Base-by-base conservation (phyloP, 2,113 vertebrate species). In the Bostrychus sinensis region DNA sequence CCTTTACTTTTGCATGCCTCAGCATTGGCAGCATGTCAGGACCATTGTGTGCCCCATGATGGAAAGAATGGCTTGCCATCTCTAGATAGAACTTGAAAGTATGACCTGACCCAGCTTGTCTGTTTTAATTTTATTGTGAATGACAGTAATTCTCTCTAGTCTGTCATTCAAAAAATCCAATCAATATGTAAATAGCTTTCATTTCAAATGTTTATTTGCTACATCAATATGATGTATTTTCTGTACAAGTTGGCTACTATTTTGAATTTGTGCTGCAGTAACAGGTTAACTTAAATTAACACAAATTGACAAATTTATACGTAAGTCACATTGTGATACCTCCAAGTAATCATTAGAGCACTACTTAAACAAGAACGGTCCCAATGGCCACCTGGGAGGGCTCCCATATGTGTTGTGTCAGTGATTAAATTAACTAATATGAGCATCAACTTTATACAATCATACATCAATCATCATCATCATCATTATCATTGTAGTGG, bases 1-100 rank as follows among this genome's bases (percentile, higher is more conserved):
- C 83, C 84, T 80, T 81, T 79, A 25, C 39, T 58, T 80, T n/a
- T 68, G 77, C 69, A 53, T 62, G 63, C 62, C 77, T 84, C 79
- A 80, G 77, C 82, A 65, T 67, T 62, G 62, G 56, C 63, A 63
- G 57, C 42, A 59, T 64, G 65, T 80, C 70, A 46, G 55, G 41
- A 56, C 56, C 41, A 36, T n/a, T 57, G 48, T 53, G 14, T 0
- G 6, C 26, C n/a, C 58, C 32, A 62, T 48, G 19, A 30, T 13
- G 50, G 19, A 16, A 38, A 23, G n/a, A 69, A 64, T 75, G 28
- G 68, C 25, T 38, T 54, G 14, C 45, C 17, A n/a, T 71, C 14
- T 41, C 38, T 54, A 12, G n/a, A 17, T 62, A 25, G 34, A 25
- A 62, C 14, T 0, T 32, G n/a, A n/a, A n/a, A n/a, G n/a, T 0